phyloP scores from a whole-genome alignment of 1,140 invertebrate genomes.

The Panagrolaimus sp. region DNA sequence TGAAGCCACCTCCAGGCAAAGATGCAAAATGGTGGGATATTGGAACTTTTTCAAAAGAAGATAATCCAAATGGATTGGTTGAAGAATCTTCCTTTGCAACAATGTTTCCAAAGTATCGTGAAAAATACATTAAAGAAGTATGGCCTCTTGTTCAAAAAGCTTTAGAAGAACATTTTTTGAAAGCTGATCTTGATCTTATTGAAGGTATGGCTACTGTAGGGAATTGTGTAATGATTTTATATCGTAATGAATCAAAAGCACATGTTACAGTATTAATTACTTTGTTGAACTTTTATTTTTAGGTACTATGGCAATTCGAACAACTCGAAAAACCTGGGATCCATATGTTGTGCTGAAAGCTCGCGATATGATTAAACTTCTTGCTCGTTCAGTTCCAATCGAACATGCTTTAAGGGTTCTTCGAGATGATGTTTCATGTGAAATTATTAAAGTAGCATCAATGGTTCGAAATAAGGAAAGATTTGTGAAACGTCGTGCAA shows the following conservation, averaged over 20 bases:
- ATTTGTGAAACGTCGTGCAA: constrained; percentile 87
- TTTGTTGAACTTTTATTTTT: constrained; percentile 68
- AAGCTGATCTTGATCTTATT: constrained; percentile 81
- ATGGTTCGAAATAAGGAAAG: constrained; percentile 85
- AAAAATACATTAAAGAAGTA: constrained; percentile 89
- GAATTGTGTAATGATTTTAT: too few relatives aligned
- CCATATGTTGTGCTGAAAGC: constrained; percentile 95
- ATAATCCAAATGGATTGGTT: constrained; percentile 77
- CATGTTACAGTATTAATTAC: too few relatives aligned
- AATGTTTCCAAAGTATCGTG: constrained; percentile 83
- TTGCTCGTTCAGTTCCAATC: constrained; percentile 90
- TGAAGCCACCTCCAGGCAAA: constrained; percentile 41
- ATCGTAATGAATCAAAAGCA: too few relatives aligned
- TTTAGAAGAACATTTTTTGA: constrained; percentile 67
- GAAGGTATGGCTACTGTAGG: constrained; percentile 48
- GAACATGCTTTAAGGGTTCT: constrained; percentile 72
- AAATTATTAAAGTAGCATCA: constrained; percentile 93
- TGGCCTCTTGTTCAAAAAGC: constrained; percentile 89
- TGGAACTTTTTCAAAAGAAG: constrained; percentile 81
- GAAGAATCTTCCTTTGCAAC: constrained; percentile 75
- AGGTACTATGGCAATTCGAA: constrained; percentile 88
- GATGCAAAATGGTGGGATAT: constrained; percentile 68
- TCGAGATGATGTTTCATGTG: constrained; percentile 82
- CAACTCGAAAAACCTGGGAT: constrained; percentile 96
- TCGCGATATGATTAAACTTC: constrained; percentile 86